A percentile compares a stretch with the other conserved stretches of the same genome.
Conservation (phyloP, 2,113 vertebrate species). For the Empidonax traillii region DNA sequence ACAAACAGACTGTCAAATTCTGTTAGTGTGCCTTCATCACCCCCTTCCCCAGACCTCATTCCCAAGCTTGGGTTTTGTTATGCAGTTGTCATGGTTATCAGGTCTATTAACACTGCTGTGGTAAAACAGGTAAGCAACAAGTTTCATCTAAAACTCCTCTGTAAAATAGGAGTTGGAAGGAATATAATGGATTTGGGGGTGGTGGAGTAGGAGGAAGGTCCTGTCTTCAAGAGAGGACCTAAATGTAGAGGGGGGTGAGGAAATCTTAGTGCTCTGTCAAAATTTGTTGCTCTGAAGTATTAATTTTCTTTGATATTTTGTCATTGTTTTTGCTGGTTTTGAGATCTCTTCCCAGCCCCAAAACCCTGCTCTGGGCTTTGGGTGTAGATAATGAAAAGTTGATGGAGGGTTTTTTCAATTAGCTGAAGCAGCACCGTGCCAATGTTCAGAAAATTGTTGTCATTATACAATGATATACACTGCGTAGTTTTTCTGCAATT, state of each 20-base stretch:
- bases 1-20: neutral
- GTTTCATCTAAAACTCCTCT: neutral
- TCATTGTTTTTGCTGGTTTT: neutral
- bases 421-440: neutral
- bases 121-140: neutral
- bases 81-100: neutral
- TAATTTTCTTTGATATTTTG: neutral
- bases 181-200: neutral
- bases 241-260: neutral
- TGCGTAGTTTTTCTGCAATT: neutral
- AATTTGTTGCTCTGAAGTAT: neutral
- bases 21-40: neutral
- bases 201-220: fast-evolving
- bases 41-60: neutral
- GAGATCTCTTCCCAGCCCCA: neutral
- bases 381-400: neutral
- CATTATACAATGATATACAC: neutral
- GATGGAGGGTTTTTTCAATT: neutral
- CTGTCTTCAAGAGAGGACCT: neutral
- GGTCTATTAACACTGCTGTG: slow-evolving; percentile 37
- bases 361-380: neutral
- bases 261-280: neutral
- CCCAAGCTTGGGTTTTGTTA: fast-evolving
- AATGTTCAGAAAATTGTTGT: neutral
- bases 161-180: neutral